Evolutionary conservation across 2,113 vertebrate species (phyloP).

Genomic region (zebrafish (Danio rerio)): DNA sequence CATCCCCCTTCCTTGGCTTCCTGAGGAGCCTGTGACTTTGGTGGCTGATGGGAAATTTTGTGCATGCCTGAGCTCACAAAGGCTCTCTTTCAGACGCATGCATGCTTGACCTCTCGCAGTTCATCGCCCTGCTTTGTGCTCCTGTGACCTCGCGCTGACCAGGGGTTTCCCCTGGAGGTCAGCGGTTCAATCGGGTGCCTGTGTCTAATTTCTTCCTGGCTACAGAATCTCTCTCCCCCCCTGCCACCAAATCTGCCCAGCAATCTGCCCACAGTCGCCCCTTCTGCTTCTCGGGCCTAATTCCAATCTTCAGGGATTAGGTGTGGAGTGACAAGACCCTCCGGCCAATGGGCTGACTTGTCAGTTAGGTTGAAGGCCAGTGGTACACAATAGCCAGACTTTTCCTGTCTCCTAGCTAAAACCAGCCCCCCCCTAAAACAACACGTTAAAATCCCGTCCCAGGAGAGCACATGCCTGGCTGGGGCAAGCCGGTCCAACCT

Average conservation of each 20-base stretch:
- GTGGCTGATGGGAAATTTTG: slow-evolving; percentile 79
- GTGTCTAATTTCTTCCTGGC: slow-evolving; percentile 77
- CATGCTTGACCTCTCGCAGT: slow-evolving; percentile 81
- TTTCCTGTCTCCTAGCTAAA: slow-evolving; percentile 76
- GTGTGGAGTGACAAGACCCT: slow-evolving; percentile 80
- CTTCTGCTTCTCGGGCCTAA: slow-evolving; percentile 53
- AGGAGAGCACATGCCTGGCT: slow-evolving; percentile 64
- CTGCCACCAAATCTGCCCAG: slow-evolving; percentile 68
- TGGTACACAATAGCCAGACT: slow-evolving; percentile 78
- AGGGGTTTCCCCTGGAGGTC: slow-evolving; percentile 69
- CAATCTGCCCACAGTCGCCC: slow-evolving; percentile 48
- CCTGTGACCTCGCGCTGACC: slow-evolving; percentile 72
- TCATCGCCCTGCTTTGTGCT: slow-evolving; percentile 79
- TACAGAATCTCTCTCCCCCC: slow-evolving; percentile 67
- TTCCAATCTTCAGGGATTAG: slow-evolving; percentile 80
- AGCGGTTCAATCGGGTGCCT: slow-evolving; percentile 78
- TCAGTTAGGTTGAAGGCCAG: slow-evolving; percentile 81
- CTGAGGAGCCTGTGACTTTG: slow-evolving; percentile 70
- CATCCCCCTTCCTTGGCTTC: slow-evolving; percentile 70
- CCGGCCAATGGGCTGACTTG: slow-evolving; percentile 78
- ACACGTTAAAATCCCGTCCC: slow-evolving; percentile 70
- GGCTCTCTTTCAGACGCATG: slow-evolving; percentile 78
- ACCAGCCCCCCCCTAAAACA: slow-evolving; percentile 46
- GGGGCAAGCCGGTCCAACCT: slow-evolving; percentile 60
- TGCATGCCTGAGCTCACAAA: slow-evolving; percentile 79